Evolutionary conservation across 2,888 invertebrate genomes (phyloP), one percentile per base, ranked within the genome.

Genomic region (Malthinus seriepunctatus): DNA sequence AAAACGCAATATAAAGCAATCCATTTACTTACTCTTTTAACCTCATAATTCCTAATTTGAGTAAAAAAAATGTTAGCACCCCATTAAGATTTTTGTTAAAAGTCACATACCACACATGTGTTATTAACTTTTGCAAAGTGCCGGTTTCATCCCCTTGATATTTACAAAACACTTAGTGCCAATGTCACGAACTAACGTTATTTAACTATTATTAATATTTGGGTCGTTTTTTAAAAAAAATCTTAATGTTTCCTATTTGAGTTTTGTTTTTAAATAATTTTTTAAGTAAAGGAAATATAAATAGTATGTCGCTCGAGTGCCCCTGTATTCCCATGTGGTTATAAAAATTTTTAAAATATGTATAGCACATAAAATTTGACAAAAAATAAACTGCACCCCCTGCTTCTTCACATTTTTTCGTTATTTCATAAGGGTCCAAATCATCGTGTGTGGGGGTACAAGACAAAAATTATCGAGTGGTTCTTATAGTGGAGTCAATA

Each of bases 271-370:
- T 63, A 56, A 56, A 56, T 32, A 48, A 57, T 60, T 63, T 60
- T 64, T 65, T 60, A 50, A 45, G 42, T 32, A 47, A 53, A 63
- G 65, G 65, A 65, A 60, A 55, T 62, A 65, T 65, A 65, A 65
- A 65, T 65, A 65, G 56, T 65, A 55, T 44, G 50, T 58, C 57
- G 23, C 23, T 5, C 23, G 62, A 62, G 53, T 62, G 59, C 42
- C 52, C 37, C 23, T 23, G 2, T 23, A 23, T 23, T 51, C 42
- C 62, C 57, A 63, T 64, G 64, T 62, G 62, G 50, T 57, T 23
- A 12, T 31, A 23, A 35, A 15, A 42, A 42, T 23, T 23, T 23
- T 23, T 3, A 23, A 23, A 23, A 23, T 23, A 23, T n/a, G n/a
- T 23, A 23, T 23, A 23, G 23, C 23, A 23, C 23, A 23, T 23